Conservation (phyloP, 2,797 vertebrate species). For the Prionace glauca region DNA sequence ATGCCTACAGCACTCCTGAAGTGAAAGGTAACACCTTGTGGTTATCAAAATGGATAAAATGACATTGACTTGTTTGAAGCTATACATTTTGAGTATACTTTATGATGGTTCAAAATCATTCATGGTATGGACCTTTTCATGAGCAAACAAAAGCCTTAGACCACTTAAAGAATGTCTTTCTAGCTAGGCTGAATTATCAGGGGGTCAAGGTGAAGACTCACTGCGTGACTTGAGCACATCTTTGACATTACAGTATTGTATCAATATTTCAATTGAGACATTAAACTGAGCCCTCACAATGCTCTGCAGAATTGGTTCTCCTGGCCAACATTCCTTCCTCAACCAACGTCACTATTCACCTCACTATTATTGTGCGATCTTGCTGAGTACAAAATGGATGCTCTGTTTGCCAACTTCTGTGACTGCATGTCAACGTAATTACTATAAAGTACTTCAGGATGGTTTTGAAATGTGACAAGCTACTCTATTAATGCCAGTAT, state of each 20-base stretch:
- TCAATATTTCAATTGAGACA: background rate
- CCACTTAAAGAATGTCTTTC: background rate
- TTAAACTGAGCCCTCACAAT: background rate
- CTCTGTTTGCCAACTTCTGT: background rate
- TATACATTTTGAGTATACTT: background rate
- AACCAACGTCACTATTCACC: background rate
- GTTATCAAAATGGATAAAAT: background rate
- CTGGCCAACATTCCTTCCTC: background rate
- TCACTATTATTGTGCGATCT: background rate
- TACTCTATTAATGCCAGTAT: background rate
- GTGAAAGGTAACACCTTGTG: slow-evolving; percentile 65
- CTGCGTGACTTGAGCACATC: background rate
- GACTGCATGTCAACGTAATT: background rate
- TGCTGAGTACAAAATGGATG: background rate
- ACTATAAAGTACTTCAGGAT: background rate
- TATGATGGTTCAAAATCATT: background rate
- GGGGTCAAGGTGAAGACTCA: background rate
- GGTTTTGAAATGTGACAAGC: background rate
- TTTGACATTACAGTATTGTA: background rate
- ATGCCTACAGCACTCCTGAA: slow-evolving; percentile 80
- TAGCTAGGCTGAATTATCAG: background rate
- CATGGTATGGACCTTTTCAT: background rate
- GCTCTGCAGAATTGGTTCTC: background rate
- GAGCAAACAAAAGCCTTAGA: background rate
- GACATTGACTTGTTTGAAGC: background rate